These are phyloP conservation scores for Chromis chromis DNA, from an alignment of 2,797 vertebrate genomes.

Conservation along the genomic window DNA sequence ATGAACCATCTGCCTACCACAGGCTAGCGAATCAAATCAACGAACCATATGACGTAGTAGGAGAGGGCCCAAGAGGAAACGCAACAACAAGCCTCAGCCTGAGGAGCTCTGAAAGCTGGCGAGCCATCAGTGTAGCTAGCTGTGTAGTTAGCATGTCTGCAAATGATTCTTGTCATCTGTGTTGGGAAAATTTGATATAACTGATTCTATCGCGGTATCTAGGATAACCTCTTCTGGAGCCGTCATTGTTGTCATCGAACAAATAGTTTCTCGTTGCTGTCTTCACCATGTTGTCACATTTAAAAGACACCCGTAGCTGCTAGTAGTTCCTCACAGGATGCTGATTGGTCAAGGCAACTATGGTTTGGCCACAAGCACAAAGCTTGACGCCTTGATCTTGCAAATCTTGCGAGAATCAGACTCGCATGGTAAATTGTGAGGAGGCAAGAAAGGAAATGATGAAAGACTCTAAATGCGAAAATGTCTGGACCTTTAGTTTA, in stretches of 20 bases:
- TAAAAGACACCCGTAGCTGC: background rate
- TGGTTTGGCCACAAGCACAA: background rate
- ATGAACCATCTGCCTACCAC: too few species aligned
- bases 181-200: background rate
- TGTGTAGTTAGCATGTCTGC: background rate
- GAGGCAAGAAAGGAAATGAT: background rate
- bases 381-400: too few species aligned
- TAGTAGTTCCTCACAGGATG: background rate
- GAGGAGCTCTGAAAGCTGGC: background rate
- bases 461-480: background rate
- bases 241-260: too few species aligned
- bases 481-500: background rate
- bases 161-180: background rate
- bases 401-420: too few species aligned
- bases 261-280: too few species aligned
- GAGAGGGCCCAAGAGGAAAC: background rate
- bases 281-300: background rate
- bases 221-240: too few species aligned
- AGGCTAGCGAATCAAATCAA: too few species aligned
- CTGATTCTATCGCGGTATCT: background rate
- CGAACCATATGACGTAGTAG: too few species aligned
- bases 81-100: background rate
- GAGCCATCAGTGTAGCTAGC: background rate
- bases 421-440: too few species aligned
- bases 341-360: background rate